Percentiles rank a stretch among this genome's conserved stretches.
These are phyloP conservation scores for Kryptolebias ocellatus DNA, from an alignment of 2,797 vertebrate species.

Conservation along the genomic window DNA sequence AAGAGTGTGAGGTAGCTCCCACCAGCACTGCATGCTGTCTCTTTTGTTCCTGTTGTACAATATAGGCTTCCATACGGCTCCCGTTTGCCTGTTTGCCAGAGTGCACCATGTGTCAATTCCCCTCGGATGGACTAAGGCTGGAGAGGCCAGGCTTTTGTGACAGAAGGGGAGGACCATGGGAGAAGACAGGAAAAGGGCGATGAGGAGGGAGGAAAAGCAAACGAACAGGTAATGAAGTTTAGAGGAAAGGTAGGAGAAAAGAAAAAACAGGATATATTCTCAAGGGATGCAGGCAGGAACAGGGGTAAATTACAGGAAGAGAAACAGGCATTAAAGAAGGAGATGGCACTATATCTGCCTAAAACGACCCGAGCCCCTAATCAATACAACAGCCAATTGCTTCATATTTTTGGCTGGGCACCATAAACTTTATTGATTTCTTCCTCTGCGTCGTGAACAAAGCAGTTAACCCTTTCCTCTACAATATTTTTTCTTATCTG, in stretches of 20 bases:
- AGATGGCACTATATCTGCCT: constrained; percentile 40
- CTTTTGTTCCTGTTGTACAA: constrained; percentile 75
- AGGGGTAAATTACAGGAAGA: constrained; percentile 20
- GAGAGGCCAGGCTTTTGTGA: constrained; percentile 33
- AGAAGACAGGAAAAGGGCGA: constrained; percentile 6
- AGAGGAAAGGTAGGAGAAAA: constrained; percentile 6
- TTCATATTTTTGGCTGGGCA: constrained; percentile 63
- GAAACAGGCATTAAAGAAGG: constrained; percentile 14
- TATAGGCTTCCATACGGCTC: constrained; percentile 71
- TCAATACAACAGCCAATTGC: constrained; percentile 63
- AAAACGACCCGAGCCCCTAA: constrained; percentile 46
- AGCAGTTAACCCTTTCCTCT: constrained; percentile 55
- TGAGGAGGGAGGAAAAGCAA: constrained; percentile 1
- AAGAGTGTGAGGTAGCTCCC: constrained; percentile 57
- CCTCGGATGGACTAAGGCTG: constrained; percentile 48
- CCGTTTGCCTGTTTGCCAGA: constrained; percentile 66
- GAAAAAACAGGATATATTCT: constrained; percentile 4
- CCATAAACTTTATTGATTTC: constrained; percentile 68
- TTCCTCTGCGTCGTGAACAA: constrained; percentile 27
- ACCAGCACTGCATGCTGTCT: constrained; percentile 52
- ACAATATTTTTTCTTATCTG: constrained; percentile 19
- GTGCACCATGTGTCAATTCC: constrained; percentile 69
- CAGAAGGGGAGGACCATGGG: constrained; percentile 22
- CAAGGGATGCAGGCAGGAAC: constrained; percentile 1
- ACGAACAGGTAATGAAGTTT: constrained; percentile 2